Evolutionary conservation across 2,888 invertebrate genomes (phyloP).

Genomic region (Philhelius pedissequus): DNA sequence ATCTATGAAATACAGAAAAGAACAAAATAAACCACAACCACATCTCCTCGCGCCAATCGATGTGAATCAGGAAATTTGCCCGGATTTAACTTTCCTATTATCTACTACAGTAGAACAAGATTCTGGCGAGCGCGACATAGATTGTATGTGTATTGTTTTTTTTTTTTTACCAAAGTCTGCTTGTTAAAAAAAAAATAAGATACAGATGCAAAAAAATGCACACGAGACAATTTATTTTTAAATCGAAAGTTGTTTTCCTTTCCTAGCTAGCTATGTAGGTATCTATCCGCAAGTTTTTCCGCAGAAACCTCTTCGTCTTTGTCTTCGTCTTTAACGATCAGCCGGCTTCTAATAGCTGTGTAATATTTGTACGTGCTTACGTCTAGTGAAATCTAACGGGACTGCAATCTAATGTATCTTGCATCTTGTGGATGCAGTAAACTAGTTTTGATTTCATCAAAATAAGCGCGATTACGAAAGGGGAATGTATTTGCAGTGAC

Average conservation of each 20-base stretch:
- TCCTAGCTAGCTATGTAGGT: conserved; percentile 29
- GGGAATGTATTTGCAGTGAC: conserved; percentile 29
- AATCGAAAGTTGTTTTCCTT: conserved; percentile 67
- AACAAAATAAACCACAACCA: not conserved
- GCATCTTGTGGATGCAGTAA: conserved; percentile 31
- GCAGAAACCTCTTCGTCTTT: not conserved
- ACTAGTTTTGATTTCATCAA: conserved; percentile 33
- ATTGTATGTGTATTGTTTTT: not conserved
- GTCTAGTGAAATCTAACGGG: conserved; percentile 63
- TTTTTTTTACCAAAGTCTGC: not conserved
- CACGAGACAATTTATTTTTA: conserved; percentile 62
- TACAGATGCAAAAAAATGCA: conserved; percentile 22
- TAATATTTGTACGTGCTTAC: not conserved
- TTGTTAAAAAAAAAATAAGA: not conserved
- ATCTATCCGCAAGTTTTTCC: conserved; percentile 34
- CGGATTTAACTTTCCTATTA: not conserved
- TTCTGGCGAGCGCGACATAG: not conserved
- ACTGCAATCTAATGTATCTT: conserved; percentile 16
- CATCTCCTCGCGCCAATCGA: not conserved
- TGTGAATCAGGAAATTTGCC: conserved; percentile 20
- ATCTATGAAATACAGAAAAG: not conserved
- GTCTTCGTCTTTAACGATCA: not conserved
- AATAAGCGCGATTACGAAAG: not conserved
- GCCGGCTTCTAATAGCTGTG: conserved; percentile 16
- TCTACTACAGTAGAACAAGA: conserved; percentile 18